These are phyloP conservation scores for Acanthurus lineatus DNA, from an alignment of 2,797 vertebrate genomes.

Conservation along the genomic window DNA sequence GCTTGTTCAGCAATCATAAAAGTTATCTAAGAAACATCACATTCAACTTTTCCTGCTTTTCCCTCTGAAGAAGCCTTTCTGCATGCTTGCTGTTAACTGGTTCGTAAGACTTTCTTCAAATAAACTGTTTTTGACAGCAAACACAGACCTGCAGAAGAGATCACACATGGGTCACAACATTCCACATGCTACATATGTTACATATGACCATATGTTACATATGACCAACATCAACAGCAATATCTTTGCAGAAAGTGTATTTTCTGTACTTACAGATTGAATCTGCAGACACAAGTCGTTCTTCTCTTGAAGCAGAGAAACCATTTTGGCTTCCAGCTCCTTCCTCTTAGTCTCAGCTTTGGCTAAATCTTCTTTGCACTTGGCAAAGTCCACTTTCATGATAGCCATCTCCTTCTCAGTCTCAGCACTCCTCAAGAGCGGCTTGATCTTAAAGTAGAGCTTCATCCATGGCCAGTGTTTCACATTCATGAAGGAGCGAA, in stretches of 20 bases:
- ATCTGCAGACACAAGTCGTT: constrained; percentile 90
- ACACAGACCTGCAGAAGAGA: not conserved
- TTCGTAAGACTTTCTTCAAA: constrained; percentile 1
- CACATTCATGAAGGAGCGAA: constrained; percentile 91
- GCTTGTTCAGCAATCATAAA: not conserved
- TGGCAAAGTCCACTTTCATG: constrained; percentile 86
- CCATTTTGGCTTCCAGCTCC: constrained; percentile 91
- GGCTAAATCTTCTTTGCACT: constrained; percentile 86
- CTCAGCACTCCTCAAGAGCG: constrained; percentile 90
- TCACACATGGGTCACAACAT: not conserved
- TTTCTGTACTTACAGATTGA: constrained; percentile 84
- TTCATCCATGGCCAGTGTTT: constrained; percentile 95
- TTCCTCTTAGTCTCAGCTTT: constrained; percentile 89
- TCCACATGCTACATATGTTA: not conserved
- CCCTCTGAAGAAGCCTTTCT: not conserved
- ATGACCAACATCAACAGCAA: not conserved
- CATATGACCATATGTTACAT: not conserved
- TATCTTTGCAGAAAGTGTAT: not conserved
- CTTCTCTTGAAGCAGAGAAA: constrained; percentile 89
- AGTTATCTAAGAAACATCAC: too few relatives aligned
- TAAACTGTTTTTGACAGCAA: not conserved
- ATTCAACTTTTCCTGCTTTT: not conserved
- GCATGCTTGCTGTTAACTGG: not conserved
- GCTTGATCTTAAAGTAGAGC: constrained; percentile 93
- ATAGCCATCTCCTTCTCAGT: constrained; percentile 92